Base-by-base conservation (phyloP, 1,140 invertebrate species). In the Drosophila fuyamai region DNA sequence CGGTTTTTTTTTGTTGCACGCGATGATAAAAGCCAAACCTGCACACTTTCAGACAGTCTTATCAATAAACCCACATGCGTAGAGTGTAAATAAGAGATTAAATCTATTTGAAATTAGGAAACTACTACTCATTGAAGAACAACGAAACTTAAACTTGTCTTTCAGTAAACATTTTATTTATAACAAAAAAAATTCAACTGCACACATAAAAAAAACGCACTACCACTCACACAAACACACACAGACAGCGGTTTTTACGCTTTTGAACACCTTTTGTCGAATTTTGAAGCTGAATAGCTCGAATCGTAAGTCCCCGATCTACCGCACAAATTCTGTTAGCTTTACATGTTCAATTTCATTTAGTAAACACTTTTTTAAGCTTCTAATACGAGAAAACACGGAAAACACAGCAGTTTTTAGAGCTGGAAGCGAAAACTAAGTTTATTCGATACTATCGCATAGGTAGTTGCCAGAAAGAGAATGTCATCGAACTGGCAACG, bases 11-110 rank as follows among this genome's bases (percentile, higher is more conserved):
- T 66, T 66, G 65, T 68, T 65, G 65, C 61, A 67, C 14, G 38
- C 43, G 13, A 32, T 41, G 16, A 48, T 55, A 43, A 54, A 54
- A 56, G 43, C 12, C 40, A 73, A 40, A 59, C 70, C 57, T 12
- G 18, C 38, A 46, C 47, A 29, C 13, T 29, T 16, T 61, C 40
- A 29, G 67, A 47, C 36, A 46, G 48, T 65, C 78, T 84, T 84
- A 84, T 84, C 81, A 85, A 43, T 29, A 29, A 9, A 43, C 46
- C 76, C 67, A 63, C 68, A 85, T 78, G 77, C 81, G 82, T 81
- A 74, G 77, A 70, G 76, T 70, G 68, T 85, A 81, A 85, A 81
- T 78, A 85, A 54, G 43, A 66, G 23, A n/a, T 35, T 48, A 6
- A 29, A 29, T 3, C 8, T 2, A 6, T 5, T 46, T 6, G 6